A percentile compares a stretch with the other conserved stretches of the same genome.
Conservation (phyloP, 2,113 vertebrate genomes). For the Erythrocercus mccallii region DNA sequence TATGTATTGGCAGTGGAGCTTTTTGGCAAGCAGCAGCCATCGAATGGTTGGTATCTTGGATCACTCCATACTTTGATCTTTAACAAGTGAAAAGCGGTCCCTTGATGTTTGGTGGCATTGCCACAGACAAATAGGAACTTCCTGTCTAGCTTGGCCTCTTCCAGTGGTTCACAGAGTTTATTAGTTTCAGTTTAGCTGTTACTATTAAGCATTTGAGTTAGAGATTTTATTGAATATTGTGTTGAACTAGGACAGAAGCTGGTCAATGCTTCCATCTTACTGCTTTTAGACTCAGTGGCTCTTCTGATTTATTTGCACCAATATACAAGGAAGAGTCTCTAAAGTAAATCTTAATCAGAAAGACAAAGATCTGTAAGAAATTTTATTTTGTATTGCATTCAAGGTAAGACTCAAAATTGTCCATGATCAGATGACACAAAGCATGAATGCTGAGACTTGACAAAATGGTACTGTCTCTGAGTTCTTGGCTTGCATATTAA, state of each 20-base stretch:
- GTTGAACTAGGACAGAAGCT: neutral
- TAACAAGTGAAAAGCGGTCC: neutral
- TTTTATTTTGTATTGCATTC: neutral
- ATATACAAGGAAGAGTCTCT: neutral
- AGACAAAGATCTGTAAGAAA: neutral
- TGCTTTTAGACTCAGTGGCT: neutral
- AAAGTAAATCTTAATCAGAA: neutral
- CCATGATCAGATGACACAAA: neutral
- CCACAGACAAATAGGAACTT: neutral
- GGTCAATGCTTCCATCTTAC: neutral
- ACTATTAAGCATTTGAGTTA: neutral
- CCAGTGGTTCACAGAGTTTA: neutral
- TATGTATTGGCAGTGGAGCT: rapidly evolving
- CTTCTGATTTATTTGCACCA: conserved; percentile 1
- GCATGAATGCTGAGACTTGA: neutral
- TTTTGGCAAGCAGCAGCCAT: neutral
- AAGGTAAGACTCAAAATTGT: neutral
- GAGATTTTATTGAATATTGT: neutral
- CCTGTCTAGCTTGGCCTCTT: neutral
- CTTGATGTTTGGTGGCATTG: neutral
- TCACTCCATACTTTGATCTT: neutral
- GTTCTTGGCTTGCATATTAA: neutral
- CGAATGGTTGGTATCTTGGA: neutral
- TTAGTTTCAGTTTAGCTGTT: neutral
- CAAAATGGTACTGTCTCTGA: neutral